Conservation (phyloP, 2,888 invertebrate genomes). For the Molorchus minor region DNA sequence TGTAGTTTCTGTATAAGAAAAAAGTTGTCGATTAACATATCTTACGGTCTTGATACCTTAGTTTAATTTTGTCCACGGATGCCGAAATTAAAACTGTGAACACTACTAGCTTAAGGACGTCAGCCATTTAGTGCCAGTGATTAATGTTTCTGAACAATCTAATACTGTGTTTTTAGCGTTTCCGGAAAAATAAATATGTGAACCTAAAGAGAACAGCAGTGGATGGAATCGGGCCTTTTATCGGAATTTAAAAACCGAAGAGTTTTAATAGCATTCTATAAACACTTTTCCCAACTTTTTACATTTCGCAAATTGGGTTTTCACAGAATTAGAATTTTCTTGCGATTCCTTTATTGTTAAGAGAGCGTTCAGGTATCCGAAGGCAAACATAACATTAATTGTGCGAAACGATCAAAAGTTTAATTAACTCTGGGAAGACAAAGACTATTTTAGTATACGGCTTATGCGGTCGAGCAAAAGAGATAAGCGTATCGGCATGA, state of each 20-base stretch:
- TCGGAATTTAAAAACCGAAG: background rate
- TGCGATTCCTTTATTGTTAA: slow-evolving; percentile 16
- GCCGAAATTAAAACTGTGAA: too few species aligned
- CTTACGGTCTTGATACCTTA: too few species aligned
- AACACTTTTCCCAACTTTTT: background rate
- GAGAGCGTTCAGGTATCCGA: slow-evolving; percentile 44
- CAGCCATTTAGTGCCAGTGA: too few species aligned
- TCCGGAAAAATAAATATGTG: too few species aligned
- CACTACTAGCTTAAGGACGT: too few species aligned
- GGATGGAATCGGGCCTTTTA: too few species aligned
- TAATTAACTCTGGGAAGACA: slow-evolving; percentile 57
- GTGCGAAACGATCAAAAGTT: slow-evolving; percentile 59
- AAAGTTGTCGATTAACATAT: too few species aligned
- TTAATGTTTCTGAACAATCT: too few species aligned
- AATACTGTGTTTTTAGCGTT: too few species aligned
- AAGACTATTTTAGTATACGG: slow-evolving; percentile 41
- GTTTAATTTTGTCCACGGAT: too few species aligned
- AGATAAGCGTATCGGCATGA: slow-evolving; percentile 59
- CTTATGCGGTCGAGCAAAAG: slow-evolving; percentile 48
- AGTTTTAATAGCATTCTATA: background rate
- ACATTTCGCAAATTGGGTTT: background rate
- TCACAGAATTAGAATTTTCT: slow-evolving; percentile 9
- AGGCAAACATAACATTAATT: slow-evolving; percentile 53
- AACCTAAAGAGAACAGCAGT: too few species aligned
- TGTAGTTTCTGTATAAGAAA: too few species aligned